These are phyloP conservation scores for Chloropsis hardwickii DNA, from an alignment of 2,113 vertebrate genomes.

Conservation along the genomic window DNA sequence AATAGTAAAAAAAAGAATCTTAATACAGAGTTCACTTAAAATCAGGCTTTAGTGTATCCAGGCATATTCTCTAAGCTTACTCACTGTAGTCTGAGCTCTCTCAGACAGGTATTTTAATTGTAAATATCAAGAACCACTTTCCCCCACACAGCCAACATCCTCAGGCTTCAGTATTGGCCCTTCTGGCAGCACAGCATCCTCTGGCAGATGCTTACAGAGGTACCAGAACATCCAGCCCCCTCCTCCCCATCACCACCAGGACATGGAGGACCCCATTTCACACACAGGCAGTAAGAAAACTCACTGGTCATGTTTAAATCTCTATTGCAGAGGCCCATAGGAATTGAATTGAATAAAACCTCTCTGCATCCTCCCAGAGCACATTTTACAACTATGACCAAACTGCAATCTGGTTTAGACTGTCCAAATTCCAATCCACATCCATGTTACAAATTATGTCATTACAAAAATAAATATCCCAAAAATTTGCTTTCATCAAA, in stretches of 20 bases:
- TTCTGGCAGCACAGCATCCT: background rate
- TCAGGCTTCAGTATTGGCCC: background rate
- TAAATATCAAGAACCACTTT: background rate
- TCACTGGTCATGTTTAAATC: background rate
- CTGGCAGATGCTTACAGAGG: background rate
- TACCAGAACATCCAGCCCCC: rapidly evolving
- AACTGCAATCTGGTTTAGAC: background rate
- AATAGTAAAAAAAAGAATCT: background rate
- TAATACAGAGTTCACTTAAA: background rate
- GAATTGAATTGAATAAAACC: background rate
- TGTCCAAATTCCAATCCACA: background rate
- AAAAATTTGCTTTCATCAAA: background rate
- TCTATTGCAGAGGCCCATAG: background rate
- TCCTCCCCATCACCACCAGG: background rate
- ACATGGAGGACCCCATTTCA: background rate
- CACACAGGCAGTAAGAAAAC: background rate
- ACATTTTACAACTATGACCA: background rate
- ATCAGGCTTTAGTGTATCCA: background rate
- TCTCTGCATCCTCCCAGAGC: background rate
- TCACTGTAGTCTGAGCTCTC: background rate
- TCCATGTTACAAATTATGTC: background rate
- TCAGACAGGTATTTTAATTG: background rate
- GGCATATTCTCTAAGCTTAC: background rate
- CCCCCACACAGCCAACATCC: rapidly evolving
- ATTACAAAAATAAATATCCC: background rate